Percentiles rank a stretch among this genome's conserved stretches.
phyloP scores from a whole-genome alignment of 2,113 vertebrate genomes.

The Callipepla californica region DNA sequence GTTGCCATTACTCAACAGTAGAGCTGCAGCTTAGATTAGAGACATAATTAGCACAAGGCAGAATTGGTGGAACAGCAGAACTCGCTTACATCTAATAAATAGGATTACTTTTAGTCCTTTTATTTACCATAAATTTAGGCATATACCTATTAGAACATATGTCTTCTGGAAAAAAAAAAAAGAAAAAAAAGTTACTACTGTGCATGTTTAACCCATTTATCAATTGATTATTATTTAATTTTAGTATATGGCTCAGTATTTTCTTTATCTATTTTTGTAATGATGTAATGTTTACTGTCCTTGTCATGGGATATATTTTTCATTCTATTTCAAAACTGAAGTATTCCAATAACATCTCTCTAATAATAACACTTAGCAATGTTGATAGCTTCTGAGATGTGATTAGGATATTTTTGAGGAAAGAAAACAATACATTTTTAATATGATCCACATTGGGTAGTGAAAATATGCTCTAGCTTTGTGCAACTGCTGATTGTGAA shows the following conservation, averaged over 20 bases:
- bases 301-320: background rate
- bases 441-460: background rate
- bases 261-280: background rate
- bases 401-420: background rate
- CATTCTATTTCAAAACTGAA: background rate
- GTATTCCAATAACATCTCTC: background rate
- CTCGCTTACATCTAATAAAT: background rate
- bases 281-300: background rate
- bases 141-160: background rate
- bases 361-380: background rate
- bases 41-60: background rate
- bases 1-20: background rate
- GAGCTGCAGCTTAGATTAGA: background rate
- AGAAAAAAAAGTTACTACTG: background rate
- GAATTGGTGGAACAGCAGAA: background rate
- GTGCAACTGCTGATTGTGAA: background rate
- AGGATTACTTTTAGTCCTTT: background rate
- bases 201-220: background rate
- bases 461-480: slow-evolving; percentile 2
- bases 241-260: background rate
- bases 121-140: background rate
- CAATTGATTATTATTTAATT: background rate
- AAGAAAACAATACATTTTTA: background rate
- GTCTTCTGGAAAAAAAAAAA: background rate
- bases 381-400: background rate